Conservation (phyloP, 2,888 invertebrate species). For the Drosophila maculinotata region DNA sequence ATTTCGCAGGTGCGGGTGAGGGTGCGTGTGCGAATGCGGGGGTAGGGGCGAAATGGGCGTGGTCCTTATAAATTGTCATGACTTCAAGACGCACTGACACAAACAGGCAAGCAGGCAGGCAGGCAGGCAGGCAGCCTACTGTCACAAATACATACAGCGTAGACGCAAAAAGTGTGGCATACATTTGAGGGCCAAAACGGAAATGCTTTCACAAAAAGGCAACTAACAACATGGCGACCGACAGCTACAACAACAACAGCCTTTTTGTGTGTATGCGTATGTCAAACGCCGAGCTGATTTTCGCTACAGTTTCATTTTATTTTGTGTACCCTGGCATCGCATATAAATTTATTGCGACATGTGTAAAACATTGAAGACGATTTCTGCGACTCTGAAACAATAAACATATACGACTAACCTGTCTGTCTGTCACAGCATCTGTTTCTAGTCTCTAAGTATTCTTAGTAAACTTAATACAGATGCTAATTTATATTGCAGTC, state of each 20-base stretch:
- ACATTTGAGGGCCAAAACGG: slow-evolving; percentile 68
- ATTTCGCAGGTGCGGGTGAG: slow-evolving; percentile 14
- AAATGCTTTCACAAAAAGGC: slow-evolving; percentile 63
- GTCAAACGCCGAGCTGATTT: slow-evolving; percentile 49
- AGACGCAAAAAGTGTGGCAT: slow-evolving; percentile 53
- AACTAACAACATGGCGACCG: slow-evolving; percentile 57
- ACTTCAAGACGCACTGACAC: slow-evolving; percentile 56
- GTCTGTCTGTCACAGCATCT: neutral
- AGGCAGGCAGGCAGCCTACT: slow-evolving; percentile 27
- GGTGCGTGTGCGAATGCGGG: neutral
- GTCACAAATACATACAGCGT: slow-evolving; percentile 19
- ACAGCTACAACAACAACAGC: slow-evolving; percentile 41
- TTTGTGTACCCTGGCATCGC: slow-evolving; percentile 1
- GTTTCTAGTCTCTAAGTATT: neutral
- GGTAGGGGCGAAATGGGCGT: slow-evolving; percentile 48
- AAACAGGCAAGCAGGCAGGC: slow-evolving; percentile 43
- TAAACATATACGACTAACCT: neutral
- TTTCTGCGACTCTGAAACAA: neutral
- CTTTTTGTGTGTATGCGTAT: slow-evolving; percentile 15
- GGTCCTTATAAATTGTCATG: slow-evolving; percentile 61
- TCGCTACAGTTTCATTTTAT: slow-evolving; percentile 25
- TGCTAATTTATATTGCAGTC: neutral
- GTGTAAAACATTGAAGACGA: slow-evolving; percentile 5
- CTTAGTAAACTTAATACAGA: neutral
- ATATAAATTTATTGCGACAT: slow-evolving; percentile 10